Base-by-base conservation (phyloP, 1,140 invertebrate genomes). In the Megalopta genalis region DNA sequence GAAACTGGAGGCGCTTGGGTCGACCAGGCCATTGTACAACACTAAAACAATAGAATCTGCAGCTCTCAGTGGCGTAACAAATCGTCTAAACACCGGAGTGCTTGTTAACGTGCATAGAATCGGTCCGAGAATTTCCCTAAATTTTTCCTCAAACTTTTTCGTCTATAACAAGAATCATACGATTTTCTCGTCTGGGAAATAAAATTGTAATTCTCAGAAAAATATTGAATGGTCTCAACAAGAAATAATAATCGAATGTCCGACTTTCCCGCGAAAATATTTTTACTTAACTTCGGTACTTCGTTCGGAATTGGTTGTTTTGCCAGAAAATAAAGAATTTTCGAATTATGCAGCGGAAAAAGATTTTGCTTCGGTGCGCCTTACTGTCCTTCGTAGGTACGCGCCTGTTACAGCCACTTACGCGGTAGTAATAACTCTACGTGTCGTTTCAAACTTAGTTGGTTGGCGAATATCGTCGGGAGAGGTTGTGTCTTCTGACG, bases 1-100 rank as follows among this genome's bases (percentile, higher is more conserved):
- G 80, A 68, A 79, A 81, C 77, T 83, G 72, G 85, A 88, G 87
- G 89, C 87, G 88, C 88, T 91, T 83, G 86, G 87, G 87, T 91
- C 90, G 90, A 84, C 74, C 84, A 83, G 84, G 85, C 88, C 86
- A 88, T 90, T 90, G 86, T 90, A 89, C 86, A 88, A 88, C 81
- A 88, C 89, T 91, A 90, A 91, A 92, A 92, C 91, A 92, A 91
- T 91, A 90, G 89, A 89, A 91, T 89, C 85, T 88, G 77, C 86
- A 87, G 87, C 81, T 85, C 81, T 85, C 85, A 86, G 84, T 84
- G 76, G 75, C 69, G 84, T 87, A 87, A 75, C 79, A 62, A 68
- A 49, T 3, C 52, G 66, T 37, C 25, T 8, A 66, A 42, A 62
- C 16, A 12, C 60, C 60, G 3, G 18, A 42, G 10, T 37, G 39